Evolutionary conservation across 2,888 invertebrate species (phyloP).

Genomic region (Tetragnatha montana): DNA sequence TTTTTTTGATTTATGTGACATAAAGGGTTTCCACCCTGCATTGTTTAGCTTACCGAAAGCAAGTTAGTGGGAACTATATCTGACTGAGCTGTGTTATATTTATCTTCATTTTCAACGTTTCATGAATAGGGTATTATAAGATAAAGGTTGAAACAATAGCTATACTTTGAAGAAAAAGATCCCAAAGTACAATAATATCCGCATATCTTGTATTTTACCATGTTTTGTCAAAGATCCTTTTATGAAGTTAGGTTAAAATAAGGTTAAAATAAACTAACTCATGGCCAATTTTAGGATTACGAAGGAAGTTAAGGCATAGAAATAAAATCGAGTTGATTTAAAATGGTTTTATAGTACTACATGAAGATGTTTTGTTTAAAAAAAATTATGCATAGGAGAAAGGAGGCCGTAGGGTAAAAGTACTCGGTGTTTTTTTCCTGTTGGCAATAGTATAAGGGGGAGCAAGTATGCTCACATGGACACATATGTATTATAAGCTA

Average conservation of each 20-base stretch:
- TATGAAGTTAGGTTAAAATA: neutral
- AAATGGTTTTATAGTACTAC: too few relatives aligned
- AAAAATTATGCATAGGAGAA: too few relatives aligned
- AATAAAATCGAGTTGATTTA: too few relatives aligned
- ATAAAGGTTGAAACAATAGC: neutral
- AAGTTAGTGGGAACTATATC: neutral
- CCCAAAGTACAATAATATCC: neutral
- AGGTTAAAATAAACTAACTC: too few relatives aligned
- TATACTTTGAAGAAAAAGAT: neutral
- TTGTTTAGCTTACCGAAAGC: neutral
- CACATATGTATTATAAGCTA: too few relatives aligned
- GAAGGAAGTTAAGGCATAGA: too few relatives aligned
- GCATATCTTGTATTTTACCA: neutral
- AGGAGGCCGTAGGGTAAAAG: too few relatives aligned
- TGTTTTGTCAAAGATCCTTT: neutral
- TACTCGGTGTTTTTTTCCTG: too few relatives aligned
- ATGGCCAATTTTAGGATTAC: too few relatives aligned
- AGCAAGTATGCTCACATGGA: too few relatives aligned
- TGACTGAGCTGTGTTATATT: neutral
- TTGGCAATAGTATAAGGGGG: too few relatives aligned
- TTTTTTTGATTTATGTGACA: neutral
- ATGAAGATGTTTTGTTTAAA: too few relatives aligned
- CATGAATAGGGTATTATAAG: neutral
- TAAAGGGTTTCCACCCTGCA: neutral
- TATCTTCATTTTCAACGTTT: neutral